A percentile compares a stretch with the other conserved stretches of the same genome.
These are phyloP conservation scores for Delichon dasypus DNA, from an alignment of 2,797 vertebrate species.

Conservation along the genomic window DNA sequence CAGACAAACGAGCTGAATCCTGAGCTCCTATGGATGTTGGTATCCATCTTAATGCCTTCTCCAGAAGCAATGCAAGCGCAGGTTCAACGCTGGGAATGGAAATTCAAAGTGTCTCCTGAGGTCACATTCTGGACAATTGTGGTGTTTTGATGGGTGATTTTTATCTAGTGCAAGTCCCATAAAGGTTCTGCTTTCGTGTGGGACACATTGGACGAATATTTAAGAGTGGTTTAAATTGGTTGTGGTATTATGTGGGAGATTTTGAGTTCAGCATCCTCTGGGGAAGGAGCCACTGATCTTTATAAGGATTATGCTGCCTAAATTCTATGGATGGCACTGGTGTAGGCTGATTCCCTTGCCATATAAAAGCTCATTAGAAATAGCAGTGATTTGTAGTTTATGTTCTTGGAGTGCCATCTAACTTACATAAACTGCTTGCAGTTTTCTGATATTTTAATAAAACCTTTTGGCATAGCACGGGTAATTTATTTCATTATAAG, in stretches of 20 bases:
- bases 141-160: neutral
- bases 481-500: neutral
- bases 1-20: neutral
- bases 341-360: neutral
- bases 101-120: neutral
- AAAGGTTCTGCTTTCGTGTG: neutral
- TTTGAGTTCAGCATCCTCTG: neutral
- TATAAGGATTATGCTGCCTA: neutral
- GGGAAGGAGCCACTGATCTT: neutral
- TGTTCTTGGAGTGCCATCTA: conserved; percentile 12
- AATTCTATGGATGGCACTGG: neutral
- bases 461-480: neutral
- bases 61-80: neutral
- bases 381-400: neutral
- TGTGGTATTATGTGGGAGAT: neutral
- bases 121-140: neutral
- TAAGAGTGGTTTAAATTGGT: neutral
- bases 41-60: neutral
- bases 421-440: neutral
- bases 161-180: neutral
- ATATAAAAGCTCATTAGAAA: neutral
- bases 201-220: neutral
- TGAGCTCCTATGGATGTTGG: neutral
- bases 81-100: neutral
- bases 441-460: neutral